Evolutionary conservation across 2,113 vertebrate species (phyloP).

Genomic region (Gymnorhina tibicen): DNA sequence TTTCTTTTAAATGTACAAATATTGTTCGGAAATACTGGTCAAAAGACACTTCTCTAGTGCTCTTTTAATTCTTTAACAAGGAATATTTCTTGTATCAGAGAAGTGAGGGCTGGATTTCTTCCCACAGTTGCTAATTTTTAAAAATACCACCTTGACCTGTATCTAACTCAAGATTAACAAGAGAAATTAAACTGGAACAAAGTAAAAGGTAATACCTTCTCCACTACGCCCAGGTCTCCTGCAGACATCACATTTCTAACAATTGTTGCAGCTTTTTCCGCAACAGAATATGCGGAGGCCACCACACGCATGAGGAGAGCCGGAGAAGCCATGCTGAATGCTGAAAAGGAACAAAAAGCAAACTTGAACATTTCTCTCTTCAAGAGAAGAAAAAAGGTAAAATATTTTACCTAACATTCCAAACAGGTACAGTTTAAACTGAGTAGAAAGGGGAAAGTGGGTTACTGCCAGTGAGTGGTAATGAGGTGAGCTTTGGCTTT

Average conservation of each 20-base stretch:
- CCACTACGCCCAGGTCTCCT: slow-evolving; percentile 90
- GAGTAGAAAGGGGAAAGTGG: not conserved
- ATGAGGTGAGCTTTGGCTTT: not conserved
- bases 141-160: not conserved
- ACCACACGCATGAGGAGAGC: slow-evolving; percentile 87
- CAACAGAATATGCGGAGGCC: slow-evolving; percentile 83
- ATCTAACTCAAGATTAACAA: not conserved
- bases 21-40: not conserved
- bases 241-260: slow-evolving; percentile 85
- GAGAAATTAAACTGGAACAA: not conserved
- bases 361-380: not conserved
- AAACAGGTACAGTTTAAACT: not conserved
- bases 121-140: not conserved
- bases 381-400: not conserved
- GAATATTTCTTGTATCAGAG: not conserved
- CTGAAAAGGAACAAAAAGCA: slow-evolving; percentile 13
- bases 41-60: not conserved
- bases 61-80: not conserved
- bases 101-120: not conserved
- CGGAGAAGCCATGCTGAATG: slow-evolving; percentile 78
- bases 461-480: not conserved
- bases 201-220: slow-evolving; percentile 81
- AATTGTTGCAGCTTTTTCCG: slow-evolving; percentile 87
- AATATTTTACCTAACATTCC: not conserved
- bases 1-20: not conserved